A percentile compares a stretch with the other conserved stretches of the same genome.
Conservation (phyloP, 2,888 invertebrate species). For the Schizotus pectinicornis region DNA sequence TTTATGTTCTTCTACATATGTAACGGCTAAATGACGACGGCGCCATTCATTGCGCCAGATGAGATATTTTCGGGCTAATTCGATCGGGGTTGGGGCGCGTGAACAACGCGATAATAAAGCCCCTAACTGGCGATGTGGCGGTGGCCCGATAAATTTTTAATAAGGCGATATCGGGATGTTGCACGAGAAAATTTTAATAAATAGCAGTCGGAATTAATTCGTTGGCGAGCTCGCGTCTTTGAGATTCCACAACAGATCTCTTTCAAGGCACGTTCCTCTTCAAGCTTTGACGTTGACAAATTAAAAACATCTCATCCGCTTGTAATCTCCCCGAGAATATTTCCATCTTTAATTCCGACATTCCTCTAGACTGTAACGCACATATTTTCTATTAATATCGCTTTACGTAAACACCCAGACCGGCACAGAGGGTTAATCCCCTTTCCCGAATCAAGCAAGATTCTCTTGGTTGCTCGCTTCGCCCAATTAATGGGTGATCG, state of each 20-base stretch:
- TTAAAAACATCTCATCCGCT: slow-evolving; percentile 17
- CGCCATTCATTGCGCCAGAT: slow-evolving; percentile 5
- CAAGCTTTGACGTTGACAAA: slow-evolving; percentile 21
- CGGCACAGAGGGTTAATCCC: no score
- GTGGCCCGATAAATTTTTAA: no score
- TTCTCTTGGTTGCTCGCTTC: no score
- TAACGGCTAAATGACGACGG: slow-evolving; percentile 30
- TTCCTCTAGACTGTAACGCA: no score
- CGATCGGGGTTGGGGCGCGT: slow-evolving; percentile 4
- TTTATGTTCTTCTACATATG: slow-evolving; percentile 37
- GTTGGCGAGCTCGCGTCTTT: slow-evolving; percentile 1
- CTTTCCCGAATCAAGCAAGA: no score
- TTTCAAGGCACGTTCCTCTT: slow-evolving; percentile 20
- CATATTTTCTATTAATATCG: background rate
- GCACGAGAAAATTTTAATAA: no score
- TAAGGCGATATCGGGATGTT: no score
- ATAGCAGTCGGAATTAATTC: slow-evolving; percentile 2
- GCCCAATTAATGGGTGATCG: slow-evolving; percentile 6
- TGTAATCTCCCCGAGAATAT: slow-evolving; percentile 18
- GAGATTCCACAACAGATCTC: background rate
- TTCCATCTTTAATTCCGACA: slow-evolving; percentile 3
- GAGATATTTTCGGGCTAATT: slow-evolving; percentile 9
- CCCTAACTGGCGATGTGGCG: no score
- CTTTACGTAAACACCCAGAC: background rate
- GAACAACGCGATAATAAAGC: slow-evolving; percentile 5